Conservation (phyloP, 2,888 invertebrate species). For the Gymnoscelis rufifasciata region DNA sequence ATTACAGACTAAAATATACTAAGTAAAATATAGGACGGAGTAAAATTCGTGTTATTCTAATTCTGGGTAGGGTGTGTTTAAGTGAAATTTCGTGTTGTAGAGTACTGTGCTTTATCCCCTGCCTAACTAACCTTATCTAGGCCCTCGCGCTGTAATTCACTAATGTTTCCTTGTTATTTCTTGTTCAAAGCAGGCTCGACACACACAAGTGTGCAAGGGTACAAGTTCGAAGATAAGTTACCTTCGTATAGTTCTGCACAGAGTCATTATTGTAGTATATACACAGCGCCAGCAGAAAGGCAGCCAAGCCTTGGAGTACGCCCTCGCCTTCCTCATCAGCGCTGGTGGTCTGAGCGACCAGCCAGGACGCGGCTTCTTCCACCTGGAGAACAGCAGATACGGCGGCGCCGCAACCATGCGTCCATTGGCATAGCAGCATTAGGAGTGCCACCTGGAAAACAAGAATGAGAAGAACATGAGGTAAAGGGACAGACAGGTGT, state of each 20-base stretch:
- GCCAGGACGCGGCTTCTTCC: slow-evolving; percentile 89
- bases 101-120: no score
- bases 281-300: slow-evolving; percentile 95
- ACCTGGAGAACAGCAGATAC: slow-evolving; percentile 90
- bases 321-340: slow-evolving; percentile 94
- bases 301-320: slow-evolving; percentile 85
- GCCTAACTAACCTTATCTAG: no score
- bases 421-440: slow-evolving; percentile 94
- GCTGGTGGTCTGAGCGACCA: slow-evolving; percentile 88
- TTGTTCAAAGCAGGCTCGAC: neutral
- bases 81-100: no score
- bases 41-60: no score
- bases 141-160: no score
- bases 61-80: no score
- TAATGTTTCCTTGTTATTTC: no score
- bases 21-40: no score
- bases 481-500: no score
- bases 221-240: slow-evolving; percentile 12
- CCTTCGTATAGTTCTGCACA: slow-evolving; percentile 85
- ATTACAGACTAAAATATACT: no score
- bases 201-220: no score
- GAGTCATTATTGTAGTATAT: slow-evolving; percentile 93
- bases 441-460: slow-evolving; percentile 89
- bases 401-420: slow-evolving; percentile 85
- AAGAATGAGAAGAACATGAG: no score